These are phyloP conservation scores for Caenorhabditis virilis DNA, from an alignment of 2,888 invertebrate genomes.

Conservation along the genomic window DNA sequence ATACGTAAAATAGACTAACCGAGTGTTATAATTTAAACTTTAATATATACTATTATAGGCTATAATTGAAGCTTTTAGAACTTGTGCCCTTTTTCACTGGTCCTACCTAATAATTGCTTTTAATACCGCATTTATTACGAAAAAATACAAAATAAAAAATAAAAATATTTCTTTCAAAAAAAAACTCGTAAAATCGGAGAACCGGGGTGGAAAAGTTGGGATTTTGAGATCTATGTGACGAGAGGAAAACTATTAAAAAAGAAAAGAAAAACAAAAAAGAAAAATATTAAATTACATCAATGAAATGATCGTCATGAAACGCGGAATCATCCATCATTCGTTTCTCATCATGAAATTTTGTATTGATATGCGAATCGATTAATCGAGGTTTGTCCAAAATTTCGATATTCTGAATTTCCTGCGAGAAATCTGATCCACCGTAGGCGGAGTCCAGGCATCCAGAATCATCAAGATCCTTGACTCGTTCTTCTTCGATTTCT, in stretches of 20 bases:
- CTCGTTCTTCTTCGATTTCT: not conserved
- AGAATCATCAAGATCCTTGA: constrained; percentile 18
- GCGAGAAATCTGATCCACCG: constrained; percentile 30
- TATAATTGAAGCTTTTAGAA: no score
- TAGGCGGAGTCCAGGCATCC: constrained; percentile 29
- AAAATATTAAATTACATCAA: constrained; percentile 22
- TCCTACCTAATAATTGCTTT: no score
- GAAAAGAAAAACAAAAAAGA: not conserved
- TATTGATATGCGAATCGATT: constrained; percentile 3
- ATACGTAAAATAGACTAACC: no score
- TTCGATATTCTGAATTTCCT: not conserved
- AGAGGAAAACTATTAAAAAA: not conserved
- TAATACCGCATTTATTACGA: not conserved
- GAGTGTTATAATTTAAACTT: no score
- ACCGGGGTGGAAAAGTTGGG: no score
- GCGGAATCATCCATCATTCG: constrained; percentile 18
- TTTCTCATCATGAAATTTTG: constrained; percentile 5
- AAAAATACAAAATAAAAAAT: not conserved
- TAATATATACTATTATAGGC: no score
- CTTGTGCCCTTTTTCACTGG: no score
- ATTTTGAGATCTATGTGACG: no score
- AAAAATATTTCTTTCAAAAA: not conserved
- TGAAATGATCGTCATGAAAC: constrained; percentile 28
- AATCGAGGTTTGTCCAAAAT: constrained; percentile 28
- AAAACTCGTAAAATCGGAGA: not conserved